Base-by-base conservation (phyloP, 2,113 vertebrate species). In the Seriola rivoliana region DNA sequence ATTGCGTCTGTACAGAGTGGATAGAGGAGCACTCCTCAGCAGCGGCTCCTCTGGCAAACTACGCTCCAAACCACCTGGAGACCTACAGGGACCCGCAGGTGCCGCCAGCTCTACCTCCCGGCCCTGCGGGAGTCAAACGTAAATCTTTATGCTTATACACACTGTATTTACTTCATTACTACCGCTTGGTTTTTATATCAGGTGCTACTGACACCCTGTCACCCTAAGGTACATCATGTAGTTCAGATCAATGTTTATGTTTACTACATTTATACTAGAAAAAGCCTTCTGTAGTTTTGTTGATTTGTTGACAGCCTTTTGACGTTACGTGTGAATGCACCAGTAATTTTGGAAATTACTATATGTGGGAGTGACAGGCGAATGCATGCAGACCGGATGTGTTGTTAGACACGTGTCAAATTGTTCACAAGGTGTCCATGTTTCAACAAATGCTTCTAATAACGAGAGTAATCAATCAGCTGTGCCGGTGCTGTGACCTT, bases 21-120 rank as follows among this genome's bases (percentile, higher is more conserved):
- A 96, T 98, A 89, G 97, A 98, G 92, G 97, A 99, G 74, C 97
- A 96, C 89, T 96, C 97, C 32, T 96, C 97, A 78, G 93, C 97
- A 59, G 97, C 96, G 48, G 95, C 96, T 85, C 96, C 97, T 8
- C 88, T 96, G 84, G 91, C 96, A 89, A 96, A 95, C 90, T 97
- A 96, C 68, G 94, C 96, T 88, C 91, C 96, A 68, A 98, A 96
- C 94, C 97, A 96, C 93, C 95, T 97, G 84, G 97, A 99, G 92
- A 95, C 97, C 64, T 96, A 94, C 95, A 96, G 97, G 93, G 98
- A 99, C 90, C 95, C 96, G 36, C 95, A 92, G 70, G 87, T 82
- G 50, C 92, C 88, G 1, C 93, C 93, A 16, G 81, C 86, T 36
- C 91, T 95, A 64, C 95, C 95, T 52, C 93, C 94, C 17, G 68